These are phyloP conservation scores for Odocoileus virginianus DNA, from an alignment of 2,113 vertebrate species.

Conservation along the genomic window DNA sequence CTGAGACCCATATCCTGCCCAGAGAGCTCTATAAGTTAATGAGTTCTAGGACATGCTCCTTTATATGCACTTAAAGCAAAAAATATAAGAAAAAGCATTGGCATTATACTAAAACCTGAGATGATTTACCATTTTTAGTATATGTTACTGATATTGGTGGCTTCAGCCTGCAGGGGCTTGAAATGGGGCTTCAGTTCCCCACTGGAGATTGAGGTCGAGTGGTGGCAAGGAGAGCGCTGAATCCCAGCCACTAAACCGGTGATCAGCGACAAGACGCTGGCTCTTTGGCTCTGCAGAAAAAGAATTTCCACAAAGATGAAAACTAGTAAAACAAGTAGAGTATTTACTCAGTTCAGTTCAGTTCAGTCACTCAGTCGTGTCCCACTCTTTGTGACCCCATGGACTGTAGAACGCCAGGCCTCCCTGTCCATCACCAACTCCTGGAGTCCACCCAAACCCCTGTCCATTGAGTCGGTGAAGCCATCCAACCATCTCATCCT, in stretches of 20 bases:
- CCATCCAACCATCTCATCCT: background rate
- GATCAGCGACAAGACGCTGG: background rate
- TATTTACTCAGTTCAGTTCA: background rate
- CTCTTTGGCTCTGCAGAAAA: background rate
- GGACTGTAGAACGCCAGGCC: background rate
- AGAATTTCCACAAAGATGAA: background rate
- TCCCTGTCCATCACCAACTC: background rate
- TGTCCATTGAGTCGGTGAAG: background rate
- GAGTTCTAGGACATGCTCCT: background rate
- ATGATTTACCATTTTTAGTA: background rate
- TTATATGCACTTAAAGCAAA: background rate
- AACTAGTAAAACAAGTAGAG: background rate
- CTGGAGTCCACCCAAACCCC: rapidly evolving
- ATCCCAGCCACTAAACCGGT: background rate
- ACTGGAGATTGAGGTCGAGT: background rate
- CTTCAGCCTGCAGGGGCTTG: background rate
- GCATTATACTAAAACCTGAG: background rate
- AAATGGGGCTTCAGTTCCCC: background rate
- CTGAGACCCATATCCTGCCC: background rate
- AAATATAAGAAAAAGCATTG: background rate
- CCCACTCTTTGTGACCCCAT: background rate
- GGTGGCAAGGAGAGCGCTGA: background rate
- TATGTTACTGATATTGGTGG: background rate
- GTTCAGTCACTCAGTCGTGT: background rate
- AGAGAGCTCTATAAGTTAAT: background rate